Conservation (phyloP, 2,113 vertebrate genomes). For the Cettia cetti region DNA sequence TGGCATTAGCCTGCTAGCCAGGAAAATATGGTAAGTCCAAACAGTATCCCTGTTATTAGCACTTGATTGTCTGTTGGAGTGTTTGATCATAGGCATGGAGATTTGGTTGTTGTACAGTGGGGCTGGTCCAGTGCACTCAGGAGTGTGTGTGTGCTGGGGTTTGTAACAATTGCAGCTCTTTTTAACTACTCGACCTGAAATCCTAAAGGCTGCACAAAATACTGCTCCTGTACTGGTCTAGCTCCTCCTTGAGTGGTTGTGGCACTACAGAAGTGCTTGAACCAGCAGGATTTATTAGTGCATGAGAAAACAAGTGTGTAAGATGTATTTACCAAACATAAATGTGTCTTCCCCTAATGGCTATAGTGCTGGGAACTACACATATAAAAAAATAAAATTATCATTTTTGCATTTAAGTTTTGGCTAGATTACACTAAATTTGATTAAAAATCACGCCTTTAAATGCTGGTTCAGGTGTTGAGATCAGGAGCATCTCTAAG, state of each 20-base stretch:
- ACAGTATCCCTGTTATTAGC: neutral
- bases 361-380: neutral
- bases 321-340: neutral
- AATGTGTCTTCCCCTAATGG: neutral
- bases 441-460: neutral
- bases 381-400: neutral
- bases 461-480: neutral
- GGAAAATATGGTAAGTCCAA: conserved; percentile 9
- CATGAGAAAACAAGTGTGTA: neutral
- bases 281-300: neutral
- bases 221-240: neutral
- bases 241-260: neutral
- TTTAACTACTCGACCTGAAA: neutral
- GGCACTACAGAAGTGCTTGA: neutral
- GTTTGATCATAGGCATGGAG: conserved; percentile 24
- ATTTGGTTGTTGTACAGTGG: neutral
- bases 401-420: neutral
- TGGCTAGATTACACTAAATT: neutral
- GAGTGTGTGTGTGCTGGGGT: neutral
- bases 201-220: neutral
- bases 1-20: neutral
- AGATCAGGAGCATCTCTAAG: neutral
- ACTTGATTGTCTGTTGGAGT: neutral
- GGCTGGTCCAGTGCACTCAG: neutral
- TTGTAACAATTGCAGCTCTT: neutral